A percentile compares a stretch with the other conserved stretches of the same genome.
phyloP scores from a whole-genome alignment of 2,797 vertebrate species.

The Trachurus trachurus region DNA sequence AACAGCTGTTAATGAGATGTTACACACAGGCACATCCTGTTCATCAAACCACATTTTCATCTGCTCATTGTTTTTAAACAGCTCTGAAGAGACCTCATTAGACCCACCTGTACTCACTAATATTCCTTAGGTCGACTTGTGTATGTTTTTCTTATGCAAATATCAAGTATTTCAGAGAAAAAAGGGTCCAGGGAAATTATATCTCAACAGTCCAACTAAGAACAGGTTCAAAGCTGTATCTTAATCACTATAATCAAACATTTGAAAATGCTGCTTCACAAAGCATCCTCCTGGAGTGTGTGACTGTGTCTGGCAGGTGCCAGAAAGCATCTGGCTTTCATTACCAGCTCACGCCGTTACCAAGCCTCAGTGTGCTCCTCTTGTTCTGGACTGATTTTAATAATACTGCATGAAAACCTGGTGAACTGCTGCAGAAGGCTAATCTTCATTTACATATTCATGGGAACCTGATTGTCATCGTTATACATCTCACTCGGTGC shows the following conservation, averaged over 20 bases:
- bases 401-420: neutral
- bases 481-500: neutral
- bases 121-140: neutral
- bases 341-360: slow-evolving; percentile 20
- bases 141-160: neutral
- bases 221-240: neutral
- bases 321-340: slow-evolving; percentile 35
- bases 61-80: neutral
- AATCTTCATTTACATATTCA: slow-evolving; percentile 20
- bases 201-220: slow-evolving; percentile 5
- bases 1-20: slow-evolving; percentile 29
- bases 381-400: slow-evolving; percentile 6
- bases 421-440: neutral
- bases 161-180: neutral
- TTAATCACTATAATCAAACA: slow-evolving; percentile 28
- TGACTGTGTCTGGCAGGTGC: neutral
- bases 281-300: neutral
- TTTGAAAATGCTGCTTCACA: slow-evolving; percentile 10
- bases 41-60: slow-evolving; percentile 34
- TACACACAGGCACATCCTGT: slow-evolving; percentile 13
- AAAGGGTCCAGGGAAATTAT: neutral
- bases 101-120: neutral
- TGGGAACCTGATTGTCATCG: slow-evolving; percentile 2
- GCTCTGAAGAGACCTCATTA: slow-evolving; percentile 13
- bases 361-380: neutral